Evolutionary conservation across 2,888 invertebrate species (phyloP).

Genomic region (Neoscelio sp.): DNA sequence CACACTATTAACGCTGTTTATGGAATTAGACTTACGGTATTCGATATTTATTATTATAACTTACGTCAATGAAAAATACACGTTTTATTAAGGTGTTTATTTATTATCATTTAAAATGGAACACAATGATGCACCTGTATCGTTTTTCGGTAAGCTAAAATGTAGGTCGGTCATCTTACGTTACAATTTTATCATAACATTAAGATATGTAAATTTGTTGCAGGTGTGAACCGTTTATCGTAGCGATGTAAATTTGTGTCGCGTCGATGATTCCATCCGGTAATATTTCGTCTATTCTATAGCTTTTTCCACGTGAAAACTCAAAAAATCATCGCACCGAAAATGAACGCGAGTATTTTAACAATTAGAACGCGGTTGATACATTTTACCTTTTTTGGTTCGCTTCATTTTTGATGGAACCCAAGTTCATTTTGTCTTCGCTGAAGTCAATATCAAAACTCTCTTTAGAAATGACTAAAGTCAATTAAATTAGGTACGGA

Average conservation of each 20-base stretch:
- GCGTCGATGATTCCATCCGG: conserved; percentile 22
- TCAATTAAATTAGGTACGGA: too few species aligned
- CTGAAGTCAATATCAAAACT: too few species aligned
- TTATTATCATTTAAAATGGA: too few species aligned
- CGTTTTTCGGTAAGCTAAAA: not conserved
- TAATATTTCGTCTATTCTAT: conserved; percentile 10
- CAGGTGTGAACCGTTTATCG: conserved; percentile 51
- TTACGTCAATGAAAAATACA: too few species aligned
- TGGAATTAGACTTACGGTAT: not conserved
- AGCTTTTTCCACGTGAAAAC: conserved; percentile 33
- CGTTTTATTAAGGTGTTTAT: too few species aligned
- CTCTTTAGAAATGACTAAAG: too few species aligned
- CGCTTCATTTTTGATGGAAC: too few species aligned
- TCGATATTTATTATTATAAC: too few species aligned
- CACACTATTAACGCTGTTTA: conserved; percentile 14
- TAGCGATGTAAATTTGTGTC: conserved; percentile 25
- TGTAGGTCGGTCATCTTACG: not conserved
- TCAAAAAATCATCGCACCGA: not conserved
- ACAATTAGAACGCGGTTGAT: conserved; percentile 37
- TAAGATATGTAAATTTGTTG: conserved; percentile 41
- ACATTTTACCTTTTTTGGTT: not conserved
- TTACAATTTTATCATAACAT: conserved; percentile 22
- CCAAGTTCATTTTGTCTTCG: too few species aligned
- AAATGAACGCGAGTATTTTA: not conserved
- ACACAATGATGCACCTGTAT: not conserved